Evolutionary conservation across 2,888 invertebrate genomes (phyloP), one percentile per base, ranked within the genome.

Genomic region (Lasioglossum morio): DNA sequence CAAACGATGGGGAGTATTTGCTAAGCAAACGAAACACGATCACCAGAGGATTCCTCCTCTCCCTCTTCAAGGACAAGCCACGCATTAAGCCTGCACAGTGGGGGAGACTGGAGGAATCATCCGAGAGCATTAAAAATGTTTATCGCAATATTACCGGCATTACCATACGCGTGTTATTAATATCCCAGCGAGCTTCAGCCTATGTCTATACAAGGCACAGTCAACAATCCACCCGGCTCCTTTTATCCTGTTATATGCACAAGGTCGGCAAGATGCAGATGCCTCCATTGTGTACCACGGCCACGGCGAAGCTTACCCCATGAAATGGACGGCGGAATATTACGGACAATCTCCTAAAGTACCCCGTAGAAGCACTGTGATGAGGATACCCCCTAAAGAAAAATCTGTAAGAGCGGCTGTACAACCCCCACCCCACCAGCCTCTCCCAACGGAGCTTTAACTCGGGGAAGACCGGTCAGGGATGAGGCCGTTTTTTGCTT

Each of bases 121-220:
- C 77, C 57, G 43, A 60, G 73, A 83, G 87, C 73, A 87, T 82
- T 92, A 63, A 63, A 4, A 30, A 63, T 63, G 89, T 91, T 92
- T 89, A 83, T 85, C 76, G 84, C 87, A 91, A 89, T 91, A 90
- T 86, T 82, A 46, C 60, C 75, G 80, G 85, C 66, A 91, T 92
- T 92, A 91, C 82, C 88, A 86, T 90, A 90, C 91, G 91, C 90
- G 92, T 86, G 91, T 92, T 93, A 92, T 92, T 93, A 93, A 92
- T 92, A 91, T 92, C 88, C 79, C n/a, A 3, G 78, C 84, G 70
- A 53, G 66, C 81, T 82, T 30, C 75, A 76, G 82, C 53, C 72
- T 63, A 84, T 86, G 57, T 84, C 82, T 87, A 85, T 87, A 80
- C 75, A 72, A n/a, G 73, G 27, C 77, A 34, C 73, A 82, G 91